Conservation (phyloP, 2,888 invertebrate species). For the Anagyrus pseudococci region DNA sequence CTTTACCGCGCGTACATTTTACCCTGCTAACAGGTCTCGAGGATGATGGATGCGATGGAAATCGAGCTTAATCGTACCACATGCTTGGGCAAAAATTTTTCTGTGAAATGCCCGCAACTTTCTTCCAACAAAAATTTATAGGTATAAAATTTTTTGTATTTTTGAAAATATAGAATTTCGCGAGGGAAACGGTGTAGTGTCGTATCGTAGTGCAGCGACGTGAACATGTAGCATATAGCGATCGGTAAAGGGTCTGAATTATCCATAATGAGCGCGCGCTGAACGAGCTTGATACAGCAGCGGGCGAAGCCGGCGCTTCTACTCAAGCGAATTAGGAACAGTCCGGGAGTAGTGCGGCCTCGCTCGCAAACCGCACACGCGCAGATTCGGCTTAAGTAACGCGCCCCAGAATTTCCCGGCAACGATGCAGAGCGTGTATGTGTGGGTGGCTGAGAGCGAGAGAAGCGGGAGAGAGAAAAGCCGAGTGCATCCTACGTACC, state of each 20-base stretch:
- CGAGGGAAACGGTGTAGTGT: too few species aligned
- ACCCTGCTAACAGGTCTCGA: slow-evolving; percentile 38
- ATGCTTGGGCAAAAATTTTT: too few species aligned
- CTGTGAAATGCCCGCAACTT: too few species aligned
- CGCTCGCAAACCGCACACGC: slow-evolving; percentile 16
- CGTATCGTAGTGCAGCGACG: too few species aligned
- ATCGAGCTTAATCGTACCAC: slow-evolving; percentile 45
- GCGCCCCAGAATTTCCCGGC: slow-evolving; percentile 41
- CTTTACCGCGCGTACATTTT: slow-evolving; percentile 42
- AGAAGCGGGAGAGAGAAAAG: slow-evolving; percentile 19
- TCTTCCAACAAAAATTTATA: too few species aligned
- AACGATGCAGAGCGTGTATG: slow-evolving; percentile 44
- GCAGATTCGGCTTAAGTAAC: slow-evolving; percentile 28
- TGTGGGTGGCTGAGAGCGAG: slow-evolving; percentile 50
- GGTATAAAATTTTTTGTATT: too few species aligned
- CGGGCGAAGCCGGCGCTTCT: slow-evolving; percentile 1
- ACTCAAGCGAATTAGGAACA: slow-evolving; percentile 35
- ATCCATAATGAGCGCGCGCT: too few species aligned
- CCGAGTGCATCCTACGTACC: neutral
- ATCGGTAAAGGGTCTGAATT: too few species aligned
- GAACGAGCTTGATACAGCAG: too few species aligned
- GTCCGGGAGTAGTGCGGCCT: neutral
- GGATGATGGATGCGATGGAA: slow-evolving; percentile 49
- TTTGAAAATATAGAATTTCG: too few species aligned
- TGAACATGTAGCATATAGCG: too few species aligned